Percentiles rank a stretch among this genome's conserved stretches.
Conservation (phyloP, 2,888 invertebrate species). For the Thera obeliscata region DNA sequence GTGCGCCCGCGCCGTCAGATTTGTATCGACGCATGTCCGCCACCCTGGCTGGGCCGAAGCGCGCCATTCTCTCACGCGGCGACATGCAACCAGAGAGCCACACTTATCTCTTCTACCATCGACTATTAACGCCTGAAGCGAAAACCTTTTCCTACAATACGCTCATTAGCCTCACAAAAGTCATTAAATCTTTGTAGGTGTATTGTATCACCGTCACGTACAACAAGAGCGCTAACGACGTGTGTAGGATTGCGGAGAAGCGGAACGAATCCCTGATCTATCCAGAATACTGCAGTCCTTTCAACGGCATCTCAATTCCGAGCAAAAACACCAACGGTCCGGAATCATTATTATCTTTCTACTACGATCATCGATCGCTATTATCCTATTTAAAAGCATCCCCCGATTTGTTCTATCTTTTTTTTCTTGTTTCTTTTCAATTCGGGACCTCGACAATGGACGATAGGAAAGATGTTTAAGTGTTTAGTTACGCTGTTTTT, state of each 20-base stretch:
- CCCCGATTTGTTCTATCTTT: conserved; percentile 80
- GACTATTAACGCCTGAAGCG: conserved; percentile 65
- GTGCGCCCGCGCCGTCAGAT: conserved; percentile 75
- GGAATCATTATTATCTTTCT: conserved; percentile 82
- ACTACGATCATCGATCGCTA: conserved; percentile 82
- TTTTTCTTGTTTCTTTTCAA: conserved; percentile 76
- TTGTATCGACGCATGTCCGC: conserved; percentile 71
- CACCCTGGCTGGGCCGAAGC: conserved; percentile 66
- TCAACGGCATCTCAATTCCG: conserved; percentile 66
- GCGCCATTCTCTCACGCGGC: conserved; percentile 72
- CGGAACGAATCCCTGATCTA: conserved; percentile 78
- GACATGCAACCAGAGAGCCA: conserved; percentile 43
- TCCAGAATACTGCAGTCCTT: conserved; percentile 70
- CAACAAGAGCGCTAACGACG: conserved; percentile 80
- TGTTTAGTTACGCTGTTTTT: conserved; percentile 82
- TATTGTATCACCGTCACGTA: conserved; percentile 75
- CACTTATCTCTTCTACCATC: conserved; percentile 70
- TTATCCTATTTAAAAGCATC: conserved; percentile 84
- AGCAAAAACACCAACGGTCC: conserved; percentile 74
- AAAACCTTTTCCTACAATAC: conserved; percentile 71
- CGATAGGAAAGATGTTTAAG: conserved; percentile 84
- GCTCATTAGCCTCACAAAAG: conserved; percentile 78
- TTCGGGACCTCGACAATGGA: conserved; percentile 76
- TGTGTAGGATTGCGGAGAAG: conserved; percentile 80
- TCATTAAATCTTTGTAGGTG: conserved; percentile 72